phyloP scores from a whole-genome alignment of 2,797 vertebrate genomes.

The Synaphobranchus kaupii region DNA sequence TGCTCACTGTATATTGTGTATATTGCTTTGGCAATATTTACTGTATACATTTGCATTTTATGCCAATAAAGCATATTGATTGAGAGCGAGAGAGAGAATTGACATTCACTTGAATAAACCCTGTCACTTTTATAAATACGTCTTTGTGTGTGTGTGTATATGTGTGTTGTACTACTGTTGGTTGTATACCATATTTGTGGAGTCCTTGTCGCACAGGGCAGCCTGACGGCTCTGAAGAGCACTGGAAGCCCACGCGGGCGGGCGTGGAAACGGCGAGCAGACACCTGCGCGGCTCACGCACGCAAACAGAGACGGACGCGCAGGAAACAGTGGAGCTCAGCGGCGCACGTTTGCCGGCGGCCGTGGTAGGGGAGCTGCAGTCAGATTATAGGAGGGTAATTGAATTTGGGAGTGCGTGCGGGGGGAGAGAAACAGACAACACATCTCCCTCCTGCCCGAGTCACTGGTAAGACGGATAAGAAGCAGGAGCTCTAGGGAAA shows the following conservation, averaged over 20 bases:
- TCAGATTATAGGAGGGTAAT: slow-evolving; percentile 23
- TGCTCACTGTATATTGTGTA: too few species aligned
- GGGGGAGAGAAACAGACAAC: slow-evolving; percentile 12
- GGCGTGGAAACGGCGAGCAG: slow-evolving; percentile 23
- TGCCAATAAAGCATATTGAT: neutral
- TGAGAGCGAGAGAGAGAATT: slow-evolving; percentile 8
- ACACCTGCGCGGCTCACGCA: neutral
- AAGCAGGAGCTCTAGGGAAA: slow-evolving; percentile 22
- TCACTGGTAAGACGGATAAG: neutral
- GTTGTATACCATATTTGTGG: neutral
- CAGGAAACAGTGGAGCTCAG: neutral
- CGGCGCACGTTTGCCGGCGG: neutral
- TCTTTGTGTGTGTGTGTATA: neutral
- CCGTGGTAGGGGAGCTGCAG: neutral
- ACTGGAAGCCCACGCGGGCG: too few species aligned
- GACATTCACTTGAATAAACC: neutral
- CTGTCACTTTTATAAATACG: neutral
- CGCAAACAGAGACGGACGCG: neutral
- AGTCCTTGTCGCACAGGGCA: neutral
- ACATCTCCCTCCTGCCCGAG: slow-evolving; percentile 15
- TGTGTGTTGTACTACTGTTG: neutral
- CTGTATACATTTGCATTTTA: too few species aligned
- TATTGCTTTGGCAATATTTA: too few species aligned
- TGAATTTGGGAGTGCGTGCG: slow-evolving; percentile 18
- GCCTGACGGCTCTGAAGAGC: neutral